Evolutionary conservation across 2,888 invertebrate genomes (phyloP).

Genomic region (Idaea dimidiata): DNA sequence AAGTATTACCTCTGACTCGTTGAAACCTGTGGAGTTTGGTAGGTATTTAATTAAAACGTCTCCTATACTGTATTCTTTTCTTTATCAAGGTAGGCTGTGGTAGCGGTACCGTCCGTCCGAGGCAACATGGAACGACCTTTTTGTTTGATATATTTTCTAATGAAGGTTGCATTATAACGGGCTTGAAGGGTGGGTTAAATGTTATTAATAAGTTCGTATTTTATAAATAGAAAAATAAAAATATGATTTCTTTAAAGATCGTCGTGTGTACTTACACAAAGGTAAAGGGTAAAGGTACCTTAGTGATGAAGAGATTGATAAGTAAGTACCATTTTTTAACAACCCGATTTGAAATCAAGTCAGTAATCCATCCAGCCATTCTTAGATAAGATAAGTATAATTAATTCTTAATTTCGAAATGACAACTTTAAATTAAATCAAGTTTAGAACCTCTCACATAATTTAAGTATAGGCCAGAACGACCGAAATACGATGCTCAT

Average conservation of each 20-base stretch:
- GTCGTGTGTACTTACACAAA: background rate
- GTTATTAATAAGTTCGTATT: background rate
- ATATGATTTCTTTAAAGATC: background rate
- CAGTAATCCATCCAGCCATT: too few species aligned
- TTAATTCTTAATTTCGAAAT: too few species aligned
- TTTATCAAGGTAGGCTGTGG: too few species aligned
- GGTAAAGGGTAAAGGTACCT: background rate
- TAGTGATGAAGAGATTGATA: background rate
- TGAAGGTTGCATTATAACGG: background rate
- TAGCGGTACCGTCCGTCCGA: background rate
- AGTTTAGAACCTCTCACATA: too few species aligned
- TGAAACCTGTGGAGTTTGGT: too few species aligned
- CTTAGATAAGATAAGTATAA: too few species aligned
- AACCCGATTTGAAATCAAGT: too few species aligned
- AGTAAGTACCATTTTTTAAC: too few species aligned
- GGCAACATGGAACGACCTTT: conserved; percentile 1
- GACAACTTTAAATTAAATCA: too few species aligned
- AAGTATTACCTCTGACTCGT: too few species aligned
- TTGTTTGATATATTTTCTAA: background rate
- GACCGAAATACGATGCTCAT: background rate
- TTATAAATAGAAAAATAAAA: background rate
- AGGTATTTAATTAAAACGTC: too few species aligned
- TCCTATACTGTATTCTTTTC: too few species aligned
- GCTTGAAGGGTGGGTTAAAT: background rate
- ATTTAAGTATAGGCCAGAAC: background rate